Evolutionary conservation across 1,140 invertebrate genomes (phyloP), one percentile per base, ranked within the genome.

Genomic region (Daktulosphaira vitifoliae): DNA sequence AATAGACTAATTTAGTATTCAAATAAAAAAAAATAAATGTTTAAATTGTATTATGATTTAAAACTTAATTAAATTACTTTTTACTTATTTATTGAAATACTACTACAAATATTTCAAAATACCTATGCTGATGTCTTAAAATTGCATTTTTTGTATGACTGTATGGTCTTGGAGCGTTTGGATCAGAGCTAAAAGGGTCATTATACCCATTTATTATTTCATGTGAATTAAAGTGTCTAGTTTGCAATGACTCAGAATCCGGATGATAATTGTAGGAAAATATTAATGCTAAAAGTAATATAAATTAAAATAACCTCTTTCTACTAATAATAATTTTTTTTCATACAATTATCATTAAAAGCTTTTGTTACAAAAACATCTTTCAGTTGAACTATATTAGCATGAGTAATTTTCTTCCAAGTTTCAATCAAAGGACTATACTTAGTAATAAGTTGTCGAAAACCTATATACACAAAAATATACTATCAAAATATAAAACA

Each of bases 181-280:
- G 86, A 76, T 90, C 87, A 8, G 85, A 83, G 15, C 84, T 85
- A 76, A 92, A 92, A 37, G 89, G 87, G 78, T 91, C 89, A 54
- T 81, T 77, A 69, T 86, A 88, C 51, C 86, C 86, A 72, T 88
- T 86, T 42, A 82, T 73, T 69, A 84, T 82, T 70, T 80, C 79
- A 54, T 78, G 75, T 25, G 81, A 76, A 50, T 82, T 82, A 73
- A 94, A 94, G 78, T 96, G 92, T 72, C 88, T 87, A 65, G 81
- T 81, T 77, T 93, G 81, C 66, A 98, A 75, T 0, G 92, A 96
- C 71, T 91, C 87, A 50, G 92, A 88, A 29, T 86, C 85, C 26
- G 95, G 88, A 79, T 93, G 90, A 75, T 92, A 98, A 74, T 97
- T 93, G 76, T 96, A 97, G 51, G 96, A 92, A 78, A 98, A 92